Conservation (phyloP, 2,113 vertebrate genomes). For the Tretioscincus oriximinensis region DNA sequence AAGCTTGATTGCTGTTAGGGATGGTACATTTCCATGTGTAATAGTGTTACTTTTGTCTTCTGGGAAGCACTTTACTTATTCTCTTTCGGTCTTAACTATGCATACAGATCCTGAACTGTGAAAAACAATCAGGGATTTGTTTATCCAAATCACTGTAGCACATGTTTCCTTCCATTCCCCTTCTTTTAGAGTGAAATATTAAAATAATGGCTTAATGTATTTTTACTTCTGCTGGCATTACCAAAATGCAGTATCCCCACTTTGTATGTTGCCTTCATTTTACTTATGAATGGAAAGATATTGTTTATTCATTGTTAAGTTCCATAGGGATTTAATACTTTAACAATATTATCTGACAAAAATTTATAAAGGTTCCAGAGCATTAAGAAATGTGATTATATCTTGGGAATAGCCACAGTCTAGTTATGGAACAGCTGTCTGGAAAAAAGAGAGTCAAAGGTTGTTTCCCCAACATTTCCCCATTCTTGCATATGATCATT, state of each 20-base stretch:
- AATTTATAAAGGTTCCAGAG: not conserved
- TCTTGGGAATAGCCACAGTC: not conserved
- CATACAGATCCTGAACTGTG: conserved; percentile 13
- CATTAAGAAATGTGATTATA: not conserved
- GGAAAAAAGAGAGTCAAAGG: too few species aligned
- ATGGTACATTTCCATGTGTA: conserved; percentile 44
- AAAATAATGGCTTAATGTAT: conserved; percentile 15
- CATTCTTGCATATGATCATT: too few species aligned
- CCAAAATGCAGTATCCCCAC: conserved; percentile 14
- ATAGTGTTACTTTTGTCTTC: conserved; percentile 45
- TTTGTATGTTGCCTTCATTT: conserved; percentile 15
- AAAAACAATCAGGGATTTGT: conserved; percentile 24
- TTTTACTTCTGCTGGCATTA: conserved; percentile 12
- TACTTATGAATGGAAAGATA: not conserved
- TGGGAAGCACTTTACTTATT: conserved; percentile 30
- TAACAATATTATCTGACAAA: conserved; percentile 26
- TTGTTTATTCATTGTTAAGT: not conserved
- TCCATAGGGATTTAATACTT: conserved; percentile 38
- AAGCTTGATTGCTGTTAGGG: conserved; percentile 55
- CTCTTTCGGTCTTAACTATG: conserved; percentile 41
- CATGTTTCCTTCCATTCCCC: conserved; percentile 33
- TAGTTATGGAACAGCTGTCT: too few species aligned
- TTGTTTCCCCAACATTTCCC: too few species aligned
- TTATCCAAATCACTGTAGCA: conserved; percentile 16
- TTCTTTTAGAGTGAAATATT: conserved; percentile 24